Base-by-base conservation (phyloP, 2,113 vertebrate species). In the Nanorana parkeri region DNA sequence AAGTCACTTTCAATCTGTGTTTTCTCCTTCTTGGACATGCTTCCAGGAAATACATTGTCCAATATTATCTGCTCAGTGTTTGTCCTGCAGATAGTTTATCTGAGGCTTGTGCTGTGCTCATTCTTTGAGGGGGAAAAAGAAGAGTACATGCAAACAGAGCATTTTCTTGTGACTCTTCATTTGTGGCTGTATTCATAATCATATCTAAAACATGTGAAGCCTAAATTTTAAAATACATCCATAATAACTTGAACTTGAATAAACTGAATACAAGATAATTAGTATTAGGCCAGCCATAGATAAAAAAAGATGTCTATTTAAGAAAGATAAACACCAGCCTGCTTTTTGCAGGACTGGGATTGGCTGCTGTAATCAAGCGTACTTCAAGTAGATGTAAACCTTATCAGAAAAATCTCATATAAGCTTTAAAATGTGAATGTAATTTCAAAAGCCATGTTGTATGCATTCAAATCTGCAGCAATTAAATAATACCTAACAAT, bases 41-140 rank as follows among this genome's bases (percentile, higher is more conserved):
- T 68, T 58, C 29, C 71, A 83, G 80, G 80, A 83, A 83, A 47
- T 83, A 76, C 71, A 83, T 83, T 83, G 80, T 83, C 63, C 36
- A 76, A 47, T 23, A 68, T 75, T 83, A 83, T 83, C 80, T 83
- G 19, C 16, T 68, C 19, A 61, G 66, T 83, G 80, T 83, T 80
- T 83, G 71, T 83, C 72, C 17, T 76, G 20, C 16, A 68, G 80
- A 83, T 83, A 83, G 20, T 29, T 24, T 83, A 82, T 82, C 80
- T 58, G 17, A 67, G 80, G 10, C 80, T 82, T 82, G 80, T 75
- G 80, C 80, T 64, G 17, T 41, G 63, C 17, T 29, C 26, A 51
- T 24, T 61, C 80, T 72, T 54, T 17, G 29, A 55, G 73, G 80
- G n/a, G 72, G 68, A 67, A 60, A 64, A 56, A 68, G 54, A 68